Percentiles rank a stretch among this genome's conserved stretches.
Evolutionary conservation across 2,113 vertebrate species (phyloP).

Genomic region (Oreocharis arfaki): DNA sequence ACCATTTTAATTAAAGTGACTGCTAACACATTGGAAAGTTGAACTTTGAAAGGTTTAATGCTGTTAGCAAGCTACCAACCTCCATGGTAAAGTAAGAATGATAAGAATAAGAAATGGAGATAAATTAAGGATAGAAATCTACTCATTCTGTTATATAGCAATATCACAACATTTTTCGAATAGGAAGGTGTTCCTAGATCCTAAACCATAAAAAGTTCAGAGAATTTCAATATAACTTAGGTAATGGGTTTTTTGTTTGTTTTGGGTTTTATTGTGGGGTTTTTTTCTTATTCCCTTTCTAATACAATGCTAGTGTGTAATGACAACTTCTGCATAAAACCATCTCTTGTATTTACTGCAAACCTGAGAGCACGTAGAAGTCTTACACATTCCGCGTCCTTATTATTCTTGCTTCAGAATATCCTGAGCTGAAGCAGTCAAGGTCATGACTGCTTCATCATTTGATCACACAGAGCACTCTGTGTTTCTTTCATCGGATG

Average conservation of each 20-base stretch:
- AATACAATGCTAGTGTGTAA: neutral
- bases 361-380: neutral
- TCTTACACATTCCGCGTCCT: neutral
- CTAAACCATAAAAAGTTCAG: neutral
- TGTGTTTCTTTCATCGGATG: neutral
- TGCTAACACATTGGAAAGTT: neutral
- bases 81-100: neutral
- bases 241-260: neutral
- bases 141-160: neutral
- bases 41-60: neutral
- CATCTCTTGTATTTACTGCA: neutral
- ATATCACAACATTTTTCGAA: neutral
- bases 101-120: neutral
- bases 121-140: neutral
- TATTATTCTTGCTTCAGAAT: neutral
- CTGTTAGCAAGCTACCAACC: neutral
- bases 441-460: neutral
- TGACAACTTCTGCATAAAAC: neutral
- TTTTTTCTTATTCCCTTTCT: neutral
- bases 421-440: neutral
- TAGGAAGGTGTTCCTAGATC: neutral
- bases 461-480: neutral
- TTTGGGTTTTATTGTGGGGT: neutral
- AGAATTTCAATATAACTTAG: neutral
- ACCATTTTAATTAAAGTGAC: constrained; percentile 11